Evolutionary conservation across 1,140 invertebrate genomes (phyloP).

Genomic region (Bombus ignitus): DNA sequence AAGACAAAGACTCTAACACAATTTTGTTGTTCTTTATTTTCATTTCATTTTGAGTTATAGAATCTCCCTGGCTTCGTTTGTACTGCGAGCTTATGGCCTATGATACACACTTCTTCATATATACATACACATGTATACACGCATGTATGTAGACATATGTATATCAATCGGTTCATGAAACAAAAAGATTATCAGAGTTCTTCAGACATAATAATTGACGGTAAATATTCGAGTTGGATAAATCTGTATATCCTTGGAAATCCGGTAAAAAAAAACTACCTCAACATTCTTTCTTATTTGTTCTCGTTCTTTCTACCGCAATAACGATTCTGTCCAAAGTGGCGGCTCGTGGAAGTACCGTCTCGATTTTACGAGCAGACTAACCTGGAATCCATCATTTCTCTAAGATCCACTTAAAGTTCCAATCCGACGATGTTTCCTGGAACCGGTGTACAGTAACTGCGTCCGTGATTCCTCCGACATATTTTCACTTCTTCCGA

Average conservation of each 20-base stretch:
- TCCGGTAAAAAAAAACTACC: not conserved
- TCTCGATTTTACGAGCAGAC: conserved; percentile 21
- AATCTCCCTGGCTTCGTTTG: no score
- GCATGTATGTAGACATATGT: no score
- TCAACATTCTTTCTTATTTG: not conserved
- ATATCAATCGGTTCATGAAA: not conserved
- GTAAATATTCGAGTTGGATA: conserved; percentile 10
- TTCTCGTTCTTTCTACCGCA: not conserved
- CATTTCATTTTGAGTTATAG: no score
- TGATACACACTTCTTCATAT: not conserved
- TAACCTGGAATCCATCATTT: conserved; percentile 41
- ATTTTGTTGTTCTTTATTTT: no score
- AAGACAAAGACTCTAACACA: no score
- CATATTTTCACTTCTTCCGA: conserved; percentile 32
- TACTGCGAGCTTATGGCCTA: no score
- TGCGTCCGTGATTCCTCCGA: not conserved
- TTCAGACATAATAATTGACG: not conserved
- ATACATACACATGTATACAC: not conserved
- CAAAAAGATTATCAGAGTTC: not conserved
- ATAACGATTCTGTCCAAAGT: conserved; percentile 22
- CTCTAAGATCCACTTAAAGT: conserved; percentile 48
- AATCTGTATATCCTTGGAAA: not conserved
- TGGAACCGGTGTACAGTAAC: not conserved
- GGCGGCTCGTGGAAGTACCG: not conserved
- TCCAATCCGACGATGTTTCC: conserved; percentile 32